Evolutionary conservation across 2,888 invertebrate species (phyloP).

Genomic region (Clusia tigrina): DNA sequence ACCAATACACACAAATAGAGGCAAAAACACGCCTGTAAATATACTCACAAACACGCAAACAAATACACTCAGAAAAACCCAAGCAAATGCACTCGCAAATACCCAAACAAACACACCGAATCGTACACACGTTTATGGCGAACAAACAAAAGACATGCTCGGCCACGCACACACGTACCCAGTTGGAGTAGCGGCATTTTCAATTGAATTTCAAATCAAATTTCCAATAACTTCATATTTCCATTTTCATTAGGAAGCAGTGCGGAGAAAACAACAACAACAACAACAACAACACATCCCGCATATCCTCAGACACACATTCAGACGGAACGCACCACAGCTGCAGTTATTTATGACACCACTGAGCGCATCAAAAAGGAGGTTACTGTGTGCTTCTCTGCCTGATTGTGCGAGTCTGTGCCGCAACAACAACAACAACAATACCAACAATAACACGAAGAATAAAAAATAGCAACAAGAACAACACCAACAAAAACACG

Average conservation of each 20-base stretch:
- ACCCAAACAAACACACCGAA: not conserved
- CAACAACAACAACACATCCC: too few relatives aligned
- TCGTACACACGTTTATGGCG: not conserved
- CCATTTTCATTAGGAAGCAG: not conserved
- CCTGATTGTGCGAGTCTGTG: not conserved
- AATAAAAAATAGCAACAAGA: not conserved
- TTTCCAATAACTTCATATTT: constrained; percentile 9
- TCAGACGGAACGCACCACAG: not conserved
- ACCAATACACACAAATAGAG: too few relatives aligned
- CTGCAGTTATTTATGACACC: not conserved
- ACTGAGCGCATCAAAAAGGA: not conserved
- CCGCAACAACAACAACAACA: not conserved
- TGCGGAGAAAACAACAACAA: not conserved
- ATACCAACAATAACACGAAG: not conserved
- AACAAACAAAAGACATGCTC: not conserved
- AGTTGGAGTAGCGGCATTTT: not conserved
- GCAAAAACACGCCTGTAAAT: too few relatives aligned
- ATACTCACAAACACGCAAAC: too few relatives aligned
- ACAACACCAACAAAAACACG: too few relatives aligned
- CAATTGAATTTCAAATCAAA: constrained; percentile 11
- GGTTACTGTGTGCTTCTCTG: too few relatives aligned
- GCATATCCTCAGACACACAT: not conserved
- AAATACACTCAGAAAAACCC: not conserved
- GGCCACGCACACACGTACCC: not conserved
- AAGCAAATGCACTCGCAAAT: not conserved